A percentile compares a stretch with the other conserved stretches of the same genome.
phyloP scores from a whole-genome alignment of 2,797 vertebrate species.

The Rhinophrynus dorsalis region DNA sequence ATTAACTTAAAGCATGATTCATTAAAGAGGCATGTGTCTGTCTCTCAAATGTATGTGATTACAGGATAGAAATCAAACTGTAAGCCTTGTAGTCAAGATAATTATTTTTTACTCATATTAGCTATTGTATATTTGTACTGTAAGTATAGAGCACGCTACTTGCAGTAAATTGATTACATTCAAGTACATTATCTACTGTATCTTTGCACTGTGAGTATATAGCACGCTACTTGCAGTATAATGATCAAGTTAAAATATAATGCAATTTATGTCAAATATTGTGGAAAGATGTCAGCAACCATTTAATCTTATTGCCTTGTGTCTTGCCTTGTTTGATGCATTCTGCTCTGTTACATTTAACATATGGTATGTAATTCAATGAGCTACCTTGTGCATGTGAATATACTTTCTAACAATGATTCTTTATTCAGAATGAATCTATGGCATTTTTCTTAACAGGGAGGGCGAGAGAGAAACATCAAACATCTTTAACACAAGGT shows the following conservation, averaged over 20 bases:
- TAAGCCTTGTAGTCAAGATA: no score
- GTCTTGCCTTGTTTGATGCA: slow-evolving; percentile 15
- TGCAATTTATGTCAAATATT: neutral
- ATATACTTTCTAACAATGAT: slow-evolving; percentile 30
- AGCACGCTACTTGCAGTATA: no score
- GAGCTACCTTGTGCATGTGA: slow-evolving; percentile 11
- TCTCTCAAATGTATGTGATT: neutral
- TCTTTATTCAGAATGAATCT: neutral
- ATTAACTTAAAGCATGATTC: slow-evolving; percentile 19
- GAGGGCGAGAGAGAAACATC: neutral
- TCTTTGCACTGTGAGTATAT: no score
- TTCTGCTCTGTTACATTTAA: slow-evolving; percentile 4
- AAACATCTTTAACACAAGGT: neutral
- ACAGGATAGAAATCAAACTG: no score
- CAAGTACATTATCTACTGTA: no score
- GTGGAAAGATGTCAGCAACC: neutral
- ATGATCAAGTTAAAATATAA: neutral
- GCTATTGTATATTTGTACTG: neutral
- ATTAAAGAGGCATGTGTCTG: slow-evolving; percentile 15
- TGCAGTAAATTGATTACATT: neutral
- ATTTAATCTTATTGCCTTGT: neutral
- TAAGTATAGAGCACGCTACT: neutral
- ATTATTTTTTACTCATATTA: no score
- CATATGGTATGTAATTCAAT: neutral
- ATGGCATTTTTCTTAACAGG: slow-evolving; percentile 6